phyloP scores from a whole-genome alignment of 2,888 invertebrate species.

The Drosophila testacea region DNA sequence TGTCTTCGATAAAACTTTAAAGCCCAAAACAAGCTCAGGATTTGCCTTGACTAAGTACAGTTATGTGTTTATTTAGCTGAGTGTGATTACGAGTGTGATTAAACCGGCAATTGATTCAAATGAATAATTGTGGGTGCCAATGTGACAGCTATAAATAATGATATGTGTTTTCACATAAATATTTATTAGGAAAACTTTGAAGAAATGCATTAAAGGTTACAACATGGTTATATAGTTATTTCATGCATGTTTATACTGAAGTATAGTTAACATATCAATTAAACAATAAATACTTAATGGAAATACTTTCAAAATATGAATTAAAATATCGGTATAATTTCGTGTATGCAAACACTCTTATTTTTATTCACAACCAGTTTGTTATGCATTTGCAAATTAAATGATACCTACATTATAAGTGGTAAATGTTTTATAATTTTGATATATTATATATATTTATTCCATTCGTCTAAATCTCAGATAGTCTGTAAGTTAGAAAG shows the following conservation, averaged over 20 bases:
- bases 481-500: too few species aligned
- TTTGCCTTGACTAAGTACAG: constrained; percentile 3
- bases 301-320: background rate
- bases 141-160: constrained; percentile 2
- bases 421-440: too few species aligned
- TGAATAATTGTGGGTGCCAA: constrained; percentile 11
- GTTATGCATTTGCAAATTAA: too few species aligned
- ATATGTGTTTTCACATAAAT: background rate
- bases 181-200: background rate
- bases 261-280: too few species aligned
- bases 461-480: too few species aligned
- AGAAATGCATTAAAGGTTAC: background rate
- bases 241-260: too few species aligned
- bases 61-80: background rate
- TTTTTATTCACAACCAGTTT: too few species aligned
- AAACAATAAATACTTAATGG: background rate
- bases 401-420: too few species aligned
- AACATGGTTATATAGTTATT: background rate
- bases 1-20: constrained; percentile 1
- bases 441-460: too few species aligned
- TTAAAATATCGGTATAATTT: background rate
- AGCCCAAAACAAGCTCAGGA: constrained; percentile 7
- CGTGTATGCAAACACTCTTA: background rate
- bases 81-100: constrained; percentile 2
- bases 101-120: constrained; percentile 13